Percentiles rank a stretch among this genome's conserved stretches.
Conservation (phyloP, 2,113 vertebrate genomes). For the Galeopterus variegatus region DNA sequence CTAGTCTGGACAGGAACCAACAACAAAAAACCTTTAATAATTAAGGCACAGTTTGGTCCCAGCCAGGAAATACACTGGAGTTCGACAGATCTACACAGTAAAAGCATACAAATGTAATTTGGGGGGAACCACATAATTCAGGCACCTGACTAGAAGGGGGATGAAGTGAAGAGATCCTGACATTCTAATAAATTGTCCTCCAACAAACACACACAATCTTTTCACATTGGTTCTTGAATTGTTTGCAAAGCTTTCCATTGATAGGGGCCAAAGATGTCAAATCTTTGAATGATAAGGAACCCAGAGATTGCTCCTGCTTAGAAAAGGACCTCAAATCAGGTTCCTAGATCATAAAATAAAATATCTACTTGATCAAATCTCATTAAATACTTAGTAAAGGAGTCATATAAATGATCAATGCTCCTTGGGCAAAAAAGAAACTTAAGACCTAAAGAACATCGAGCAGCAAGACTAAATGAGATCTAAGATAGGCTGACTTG, state of each 20-base stretch:
- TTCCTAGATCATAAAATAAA: neutral
- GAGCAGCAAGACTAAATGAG: neutral
- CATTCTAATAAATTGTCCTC: slow-evolving; percentile 34
- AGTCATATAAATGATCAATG: neutral
- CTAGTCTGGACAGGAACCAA: neutral
- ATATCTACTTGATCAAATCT: neutral
- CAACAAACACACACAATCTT: neutral
- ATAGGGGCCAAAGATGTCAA: neutral
- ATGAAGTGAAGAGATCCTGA: slow-evolving; percentile 16
- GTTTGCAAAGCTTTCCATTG: neutral
- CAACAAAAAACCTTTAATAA: neutral
- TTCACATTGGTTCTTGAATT: neutral
- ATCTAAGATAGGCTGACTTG: neutral
- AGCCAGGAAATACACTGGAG: slow-evolving; percentile 17
- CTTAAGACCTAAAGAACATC: neutral
- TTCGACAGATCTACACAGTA: neutral
- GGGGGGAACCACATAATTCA: neutral
- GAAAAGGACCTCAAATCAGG: neutral
- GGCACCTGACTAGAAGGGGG: neutral
- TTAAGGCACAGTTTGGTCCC: slow-evolving; percentile 16
- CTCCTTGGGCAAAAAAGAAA: neutral
- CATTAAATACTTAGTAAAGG: neutral
- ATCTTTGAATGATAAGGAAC: neutral
- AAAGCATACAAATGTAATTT: slow-evolving; percentile 51
- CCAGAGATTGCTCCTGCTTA: neutral